These are phyloP conservation scores for Rugalucina vietnamica DNA, from an alignment of 2,888 invertebrate species.

Conservation along the genomic window DNA sequence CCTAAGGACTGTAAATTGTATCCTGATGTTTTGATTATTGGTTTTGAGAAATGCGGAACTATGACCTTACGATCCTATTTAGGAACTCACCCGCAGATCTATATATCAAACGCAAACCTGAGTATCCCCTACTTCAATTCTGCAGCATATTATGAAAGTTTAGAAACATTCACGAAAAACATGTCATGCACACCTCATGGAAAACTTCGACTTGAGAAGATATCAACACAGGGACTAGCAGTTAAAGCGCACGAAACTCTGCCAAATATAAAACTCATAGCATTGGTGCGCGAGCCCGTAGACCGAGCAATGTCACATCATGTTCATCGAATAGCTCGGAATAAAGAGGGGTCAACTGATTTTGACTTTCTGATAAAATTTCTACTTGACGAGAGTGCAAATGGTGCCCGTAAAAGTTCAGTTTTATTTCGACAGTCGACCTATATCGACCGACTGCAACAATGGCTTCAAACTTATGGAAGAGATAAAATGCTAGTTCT, in stretches of 20 bases:
- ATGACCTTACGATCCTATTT: neutral
- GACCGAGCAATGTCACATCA: neutral
- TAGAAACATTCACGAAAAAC: no score
- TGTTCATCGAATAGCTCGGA: neutral
- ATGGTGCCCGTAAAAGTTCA: neutral
- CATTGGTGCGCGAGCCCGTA: neutral
- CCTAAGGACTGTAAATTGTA: neutral
- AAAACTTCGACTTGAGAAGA: neutral
- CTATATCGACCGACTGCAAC: neutral
- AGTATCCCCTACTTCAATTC: neutral
- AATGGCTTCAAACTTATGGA: neutral
- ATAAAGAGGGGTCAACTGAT: neutral
- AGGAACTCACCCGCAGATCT: neutral
- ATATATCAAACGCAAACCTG: neutral
- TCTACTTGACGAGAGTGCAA: neutral
- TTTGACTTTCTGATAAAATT: neutral
- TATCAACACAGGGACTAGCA: neutral
- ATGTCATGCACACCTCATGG: no score
- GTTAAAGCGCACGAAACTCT: neutral
- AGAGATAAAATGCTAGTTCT: neutral
- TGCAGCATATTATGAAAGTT: no score
- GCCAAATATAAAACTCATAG: neutral
- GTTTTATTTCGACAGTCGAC: neutral
- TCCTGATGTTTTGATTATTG: neutral
- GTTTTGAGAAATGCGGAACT: neutral